Base-by-base conservation (phyloP, 2,888 invertebrate species). In the Caenorhabditis imperialis region DNA sequence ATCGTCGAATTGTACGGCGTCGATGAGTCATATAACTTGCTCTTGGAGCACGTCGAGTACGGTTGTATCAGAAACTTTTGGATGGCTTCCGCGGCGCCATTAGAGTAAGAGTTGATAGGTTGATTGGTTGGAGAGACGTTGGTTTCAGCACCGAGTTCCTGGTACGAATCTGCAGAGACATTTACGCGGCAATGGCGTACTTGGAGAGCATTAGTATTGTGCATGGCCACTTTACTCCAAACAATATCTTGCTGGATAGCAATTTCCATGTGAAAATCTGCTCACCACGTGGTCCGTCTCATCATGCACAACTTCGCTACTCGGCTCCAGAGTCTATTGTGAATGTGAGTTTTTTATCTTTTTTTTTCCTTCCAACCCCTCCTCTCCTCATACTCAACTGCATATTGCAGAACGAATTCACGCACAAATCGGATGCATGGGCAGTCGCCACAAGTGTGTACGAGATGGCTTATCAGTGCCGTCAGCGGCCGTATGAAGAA, bases 391-490 rank as follows among this genome's bases (percentile, higher is more conserved):
- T 30, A 54, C n/a, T 25, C 10, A 1, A 54, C 14, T 50, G 1
- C 1, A 27, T n/a, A 23, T 88, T 90, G 42, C 89, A 95, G 95
- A 93, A 92, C 69, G 93, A 93, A 89, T 94, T 94, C 89, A 93
- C 93, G 33, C 92, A 92, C 58, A 93, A 93, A 89, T 93, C 93
- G 85, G 95, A 95, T 89, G 93, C 94, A 1, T 95, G 94, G 94
- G 92, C 94, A n/a, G 95, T 94, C 89, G 94, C 92, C 0, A 93
- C 94, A 25, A 93, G 93, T 0, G 90, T 94, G 38, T 93, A 94
- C 92, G 95, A 95, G 90, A 92, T 95, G 76, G 91, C 94, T 84
- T 92, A 93, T n/a, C 91, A 93, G 63, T 93, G 93, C 81, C 91
- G 93, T 51, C 91, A 92, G 50, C 91, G 92, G 62, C 95, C 95